Base-by-base conservation (phyloP, 2,888 invertebrate species). In the Gerosis bhagava region DNA sequence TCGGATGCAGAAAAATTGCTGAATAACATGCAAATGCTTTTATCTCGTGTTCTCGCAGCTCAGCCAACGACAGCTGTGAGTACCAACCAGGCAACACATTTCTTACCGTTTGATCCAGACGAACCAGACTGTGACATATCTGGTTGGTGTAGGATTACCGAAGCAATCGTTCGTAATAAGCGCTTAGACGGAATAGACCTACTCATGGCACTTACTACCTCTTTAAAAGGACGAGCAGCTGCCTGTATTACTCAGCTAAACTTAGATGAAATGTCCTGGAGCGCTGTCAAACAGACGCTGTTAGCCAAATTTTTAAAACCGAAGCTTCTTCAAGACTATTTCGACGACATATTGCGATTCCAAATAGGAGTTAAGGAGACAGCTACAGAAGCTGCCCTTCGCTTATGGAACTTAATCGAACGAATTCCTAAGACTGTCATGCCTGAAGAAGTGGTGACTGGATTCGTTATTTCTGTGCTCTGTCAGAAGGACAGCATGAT, bases 21-120 rank as follows among this genome's bases (percentile, higher is more conserved):
- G n/a, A n/a, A n/a, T n/a, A n/a, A n/a, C n/a, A n/a, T n/a, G n/a
- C n/a, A n/a, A n/a, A n/a, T n/a, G n/a, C n/a, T n/a, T n/a, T n/a
- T n/a, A n/a, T n/a, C n/a, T n/a, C n/a, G n/a, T n/a, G n/a, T n/a
- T n/a, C n/a, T n/a, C n/a, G n/a, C n/a, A n/a, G n/a, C n/a, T n/a
- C n/a, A n/a, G n/a, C n/a, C n/a, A n/a, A n/a, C n/a, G n/a, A n/a
- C n/a, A n/a, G n/a, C n/a, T n/a, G n/a, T n/a, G n/a, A n/a, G n/a
- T n/a, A n/a, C n/a, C n/a, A n/a, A n/a, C n/a, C n/a, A n/a, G n/a
- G n/a, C n/a, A n/a, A n/a, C n/a, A n/a, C n/a, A n/a, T n/a, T n/a
- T n/a, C n/a, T n/a, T n/a, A n/a, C n/a, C n/a, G n/a, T 60, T 57
- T 34, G 29, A 62, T 29, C 59, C 59, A 1, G 59, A 57, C 7